Evolutionary conservation across 1,140 invertebrate species (phyloP), one percentile per base, ranked within the genome.

Genomic region (Psix sp.): DNA sequence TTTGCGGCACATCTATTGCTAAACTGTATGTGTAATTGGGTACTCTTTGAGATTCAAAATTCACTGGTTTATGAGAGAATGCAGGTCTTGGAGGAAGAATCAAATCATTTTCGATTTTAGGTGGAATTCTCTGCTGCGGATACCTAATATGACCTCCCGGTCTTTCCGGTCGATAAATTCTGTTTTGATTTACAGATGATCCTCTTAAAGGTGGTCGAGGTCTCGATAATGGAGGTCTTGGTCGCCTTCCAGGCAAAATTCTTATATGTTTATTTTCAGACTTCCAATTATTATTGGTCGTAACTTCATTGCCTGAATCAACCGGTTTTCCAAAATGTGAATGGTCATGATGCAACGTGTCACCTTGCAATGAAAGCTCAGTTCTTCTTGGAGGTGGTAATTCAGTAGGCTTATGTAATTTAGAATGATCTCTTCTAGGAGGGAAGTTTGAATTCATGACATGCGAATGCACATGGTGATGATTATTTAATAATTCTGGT

Each of bases 341-440:
- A 18, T 74, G 62, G 13, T 49, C 76, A 14, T 74, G 76, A 74
- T 84, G 78, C 10, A 80, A 31, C 24, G 46, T 57, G 29, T 86
- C 85, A 3, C 66, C 57, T 9, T 76, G 40, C 2, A 66, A 16
- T 0, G 79, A 68, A 15, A 86, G 59, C 72, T 86, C 83, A 0
- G 77, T 84, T 76, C 86, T 80, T 59, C 86, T 81, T 0, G 85
- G 81, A 5, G 86, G 85, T 5, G 57, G 71, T 20, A 51, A 42
- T 18, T 86, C 83, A 4, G 24, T 48, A 11, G 77, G 60, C 18
- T 79, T 75, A 15, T 77, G 77, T n/a, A 74, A 49, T 31, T 84
- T 84, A 0, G 79, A 46, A 54, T 75, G 81, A 38, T 86, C 83
- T 29, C 79, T 74, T n/a, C 78, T 74, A 0, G 82, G 76, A 42